Evolutionary conservation across 2,888 invertebrate genomes (phyloP).

Genomic region (Didymodactylos carnosus): DNA sequence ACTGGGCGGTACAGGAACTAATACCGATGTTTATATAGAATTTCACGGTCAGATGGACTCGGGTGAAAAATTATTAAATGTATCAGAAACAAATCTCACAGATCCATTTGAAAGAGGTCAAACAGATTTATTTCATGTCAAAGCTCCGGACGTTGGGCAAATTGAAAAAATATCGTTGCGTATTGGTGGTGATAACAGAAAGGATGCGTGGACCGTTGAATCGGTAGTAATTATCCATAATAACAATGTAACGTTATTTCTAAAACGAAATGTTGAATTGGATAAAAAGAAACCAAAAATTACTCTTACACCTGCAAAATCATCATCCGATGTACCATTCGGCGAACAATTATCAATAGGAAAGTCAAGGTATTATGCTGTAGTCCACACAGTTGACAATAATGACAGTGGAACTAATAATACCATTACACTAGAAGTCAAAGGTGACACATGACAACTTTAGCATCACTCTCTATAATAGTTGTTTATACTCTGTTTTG

Average conservation of each 20-base stretch:
- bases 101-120: background rate
- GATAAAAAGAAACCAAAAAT: background rate
- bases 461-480: too few relatives aligned
- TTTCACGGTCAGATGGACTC: background rate
- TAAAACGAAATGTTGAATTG: background rate
- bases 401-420: background rate
- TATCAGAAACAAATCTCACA: background rate
- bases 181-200: background rate
- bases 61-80: background rate
- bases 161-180: background rate
- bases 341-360: background rate
- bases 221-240: background rate
- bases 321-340: too few relatives aligned
- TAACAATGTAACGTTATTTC: background rate
- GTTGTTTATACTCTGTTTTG: too few relatives aligned
- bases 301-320: background rate
- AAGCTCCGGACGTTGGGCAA: background rate
- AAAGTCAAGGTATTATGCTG: background rate
- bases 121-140: background rate
- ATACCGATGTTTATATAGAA: background rate
- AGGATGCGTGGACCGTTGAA: background rate
- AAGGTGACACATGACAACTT: background rate
- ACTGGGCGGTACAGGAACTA: too few relatives aligned
- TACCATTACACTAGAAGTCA: background rate
- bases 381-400: background rate